Base-by-base conservation (phyloP, 2,888 invertebrate genomes). In the Creontiades dilutus region DNA sequence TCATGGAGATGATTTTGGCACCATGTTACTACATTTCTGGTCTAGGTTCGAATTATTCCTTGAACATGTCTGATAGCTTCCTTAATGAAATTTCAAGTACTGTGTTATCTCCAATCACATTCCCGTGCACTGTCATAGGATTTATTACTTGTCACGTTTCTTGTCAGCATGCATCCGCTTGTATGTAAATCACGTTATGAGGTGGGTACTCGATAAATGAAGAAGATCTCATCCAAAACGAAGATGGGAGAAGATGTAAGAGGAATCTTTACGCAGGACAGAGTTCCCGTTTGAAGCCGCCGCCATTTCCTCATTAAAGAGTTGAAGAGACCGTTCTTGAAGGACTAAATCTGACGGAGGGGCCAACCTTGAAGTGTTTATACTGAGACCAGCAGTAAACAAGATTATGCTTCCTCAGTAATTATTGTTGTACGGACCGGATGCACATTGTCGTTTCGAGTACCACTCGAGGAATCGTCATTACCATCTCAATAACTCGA, bases 401-500 rank as follows among this genome's bases (percentile, higher is more conserved):
- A 82, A 52, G 52, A 82, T 82, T 82, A 82, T 82, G 78, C 78
- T 68, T 68, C 68, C 68, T 82, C 82, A 23, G 82, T 82, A 82
- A 82, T 82, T 68, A 68, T 68, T 82, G 48, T 82, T 52, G 78
- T 78, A 47, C 48, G 47, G 46, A 81, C 47, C 48, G 48, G 82
- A 27, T 82, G 82, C 82, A 52, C 82, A 23, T 68, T 68, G 82
- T 82, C 82, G 23, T 52, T 82, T 47, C 47, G 47, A 48, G 82
- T 2, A 82, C 82, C 82, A 52, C 82, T 82, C 52, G 82, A 52
- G 82, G 55, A 82, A 27, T 52, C 82, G 82, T 82, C 78, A 88
- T 88, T 88, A 88, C 52, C 88, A 88, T 88, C 46, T 52, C 88
- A 75, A 88, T 78, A 78, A 19, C 16, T 19, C 13, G 68, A 27